phyloP scores from a whole-genome alignment of 2,113 vertebrate genomes.

The Eclectus roratus region DNA sequence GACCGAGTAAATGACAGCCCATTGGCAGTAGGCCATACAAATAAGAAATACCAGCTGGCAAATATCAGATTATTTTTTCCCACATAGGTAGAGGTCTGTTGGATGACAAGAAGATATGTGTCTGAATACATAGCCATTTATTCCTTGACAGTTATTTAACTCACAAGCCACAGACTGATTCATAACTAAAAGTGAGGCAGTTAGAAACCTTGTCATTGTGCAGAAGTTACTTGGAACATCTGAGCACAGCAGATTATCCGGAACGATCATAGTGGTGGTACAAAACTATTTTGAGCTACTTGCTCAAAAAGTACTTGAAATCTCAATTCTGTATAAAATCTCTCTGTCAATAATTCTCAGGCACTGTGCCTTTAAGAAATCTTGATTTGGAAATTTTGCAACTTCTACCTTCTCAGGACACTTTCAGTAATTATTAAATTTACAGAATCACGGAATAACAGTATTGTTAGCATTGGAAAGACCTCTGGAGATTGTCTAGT shows the following conservation, averaged over 20 bases:
- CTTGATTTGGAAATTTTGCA: background rate
- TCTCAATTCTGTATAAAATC: background rate
- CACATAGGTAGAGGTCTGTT: background rate
- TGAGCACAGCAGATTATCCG: background rate
- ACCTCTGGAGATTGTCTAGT: background rate
- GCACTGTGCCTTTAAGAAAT: background rate
- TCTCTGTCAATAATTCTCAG: background rate
- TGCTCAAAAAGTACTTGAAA: background rate
- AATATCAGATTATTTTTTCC: background rate
- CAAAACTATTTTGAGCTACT: background rate
- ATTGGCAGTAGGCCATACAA: background rate
- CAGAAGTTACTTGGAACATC: background rate
- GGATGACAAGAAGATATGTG: slow-evolving; percentile 1
- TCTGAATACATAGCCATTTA: background rate
- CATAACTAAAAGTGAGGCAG: background rate
- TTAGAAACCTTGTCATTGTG: background rate
- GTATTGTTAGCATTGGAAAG: background rate
- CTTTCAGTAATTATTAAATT: background rate
- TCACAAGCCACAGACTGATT: background rate
- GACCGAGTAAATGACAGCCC: slow-evolving; percentile 15
- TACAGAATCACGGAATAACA: background rate
- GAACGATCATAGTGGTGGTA: background rate
- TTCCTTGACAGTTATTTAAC: background rate
- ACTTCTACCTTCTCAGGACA: background rate
- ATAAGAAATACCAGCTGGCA: slow-evolving; percentile 26